Base-by-base conservation (phyloP, 1,140 invertebrate genomes). In the Heliconius hewitsoni region DNA sequence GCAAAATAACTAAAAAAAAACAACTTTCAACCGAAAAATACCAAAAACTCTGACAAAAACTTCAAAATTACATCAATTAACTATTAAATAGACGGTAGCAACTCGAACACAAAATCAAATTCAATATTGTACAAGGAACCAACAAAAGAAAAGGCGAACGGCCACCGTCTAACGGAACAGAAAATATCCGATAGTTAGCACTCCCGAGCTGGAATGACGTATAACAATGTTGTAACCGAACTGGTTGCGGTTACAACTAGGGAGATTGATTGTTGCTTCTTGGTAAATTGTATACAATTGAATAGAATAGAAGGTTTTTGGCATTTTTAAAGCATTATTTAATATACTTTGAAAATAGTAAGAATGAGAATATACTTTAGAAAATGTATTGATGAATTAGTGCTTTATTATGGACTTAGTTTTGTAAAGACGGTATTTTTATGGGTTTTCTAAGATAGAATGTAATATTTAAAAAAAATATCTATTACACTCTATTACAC, bases 111-210 rank as follows among this genome's bases (percentile, higher is more conserved):
- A 16, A 66, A 27, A 66, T 30, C 4, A 27, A n/a, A 66, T 66
- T 16, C 27, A 66, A 66, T 66, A 66, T 30, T 30, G 60, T 16
- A 66, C 60, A 30, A 30, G 60, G 27, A 27, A 30, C 23, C 27
- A 66, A 66, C 60, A 66, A 66, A 66, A 66, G 60, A 66, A 66
- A 66, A 30, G 60, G 60, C 60, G 60, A 66, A 66, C 27, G 60
- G 27, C 27, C 60, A 16, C 27, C 60, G 60, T 66, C 27, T 66
- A 66, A 66, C 60, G 60, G 60, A 16, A 66, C 60, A 66, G 9
- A 5, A 66, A 30, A 66, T 60, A 60, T 66, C 27, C 27, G 60
- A 66, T 66, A 16, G n/a, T 30, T 23, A 60, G 19, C 19, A 60
- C 55, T 60, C 23, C 13, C 60, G 60, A 16, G 60, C 60, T 27